phyloP scores from a whole-genome alignment of 2,113 vertebrate species.

The Sorex araneus region DNA sequence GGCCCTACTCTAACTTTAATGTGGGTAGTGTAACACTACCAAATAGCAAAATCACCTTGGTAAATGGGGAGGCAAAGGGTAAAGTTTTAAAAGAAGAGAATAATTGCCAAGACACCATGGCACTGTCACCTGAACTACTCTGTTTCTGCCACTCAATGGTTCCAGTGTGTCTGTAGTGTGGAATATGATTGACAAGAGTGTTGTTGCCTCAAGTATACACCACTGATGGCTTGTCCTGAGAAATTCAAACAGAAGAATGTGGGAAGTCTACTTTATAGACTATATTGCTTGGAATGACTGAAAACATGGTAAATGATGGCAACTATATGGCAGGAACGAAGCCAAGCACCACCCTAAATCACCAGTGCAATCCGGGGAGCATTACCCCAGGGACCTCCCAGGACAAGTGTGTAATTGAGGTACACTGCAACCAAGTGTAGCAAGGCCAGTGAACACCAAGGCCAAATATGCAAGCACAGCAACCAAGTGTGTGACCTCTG shows the following conservation, averaged over 20 bases:
- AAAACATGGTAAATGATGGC: neutral
- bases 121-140: neutral
- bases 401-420: no score
- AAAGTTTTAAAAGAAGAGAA: neutral
- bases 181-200: neutral
- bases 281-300: constrained; percentile 19
- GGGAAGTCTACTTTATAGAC: neutral
- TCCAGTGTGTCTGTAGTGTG: neutral
- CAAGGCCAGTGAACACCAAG: no score
- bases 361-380: no score
- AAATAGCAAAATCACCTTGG: neutral
- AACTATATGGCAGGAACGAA: no score
- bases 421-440: no score
- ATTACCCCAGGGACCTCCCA: no score
- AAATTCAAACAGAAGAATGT: neutral
- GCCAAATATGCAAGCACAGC: no score
- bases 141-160: neutral
- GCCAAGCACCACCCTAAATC: no score
- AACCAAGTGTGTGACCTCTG: no score
- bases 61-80: constrained; percentile 20
- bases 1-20: neutral
- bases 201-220: neutral
- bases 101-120: neutral
- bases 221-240: neutral
- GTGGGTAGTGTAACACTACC: neutral